These are phyloP conservation scores for Penelope pileata DNA, from an alignment of 2,113 vertebrate species.

Conservation along the genomic window DNA sequence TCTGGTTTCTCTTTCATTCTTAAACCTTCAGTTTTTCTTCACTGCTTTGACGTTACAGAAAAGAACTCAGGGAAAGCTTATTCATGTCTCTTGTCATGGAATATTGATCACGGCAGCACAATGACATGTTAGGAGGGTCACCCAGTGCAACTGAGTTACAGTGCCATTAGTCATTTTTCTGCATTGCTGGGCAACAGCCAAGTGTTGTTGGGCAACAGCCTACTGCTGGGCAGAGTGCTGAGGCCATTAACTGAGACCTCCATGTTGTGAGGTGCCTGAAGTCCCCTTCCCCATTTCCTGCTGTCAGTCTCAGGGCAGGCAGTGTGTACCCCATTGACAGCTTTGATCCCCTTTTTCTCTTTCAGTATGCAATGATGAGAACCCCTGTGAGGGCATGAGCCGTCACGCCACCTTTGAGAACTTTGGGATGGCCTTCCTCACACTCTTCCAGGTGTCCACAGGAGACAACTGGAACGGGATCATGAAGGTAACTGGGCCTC, in stretches of 20 bases:
- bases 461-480: conserved; percentile 99
- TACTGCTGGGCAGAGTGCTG: neutral
- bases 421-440: conserved; percentile 99
- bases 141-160: neutral
- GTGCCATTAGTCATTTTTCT: neutral
- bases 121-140: neutral
- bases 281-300: neutral
- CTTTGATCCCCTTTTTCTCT: neutral
- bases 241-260: neutral
- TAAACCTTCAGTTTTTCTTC: neutral
- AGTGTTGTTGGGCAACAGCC: neutral
- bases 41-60: neutral
- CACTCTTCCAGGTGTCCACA: conserved; percentile 96
- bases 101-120: neutral
- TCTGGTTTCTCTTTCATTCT: neutral
- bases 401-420: conserved; percentile 98
- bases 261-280: neutral
- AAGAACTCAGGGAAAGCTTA: neutral
- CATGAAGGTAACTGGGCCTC: conserved; percentile 89
- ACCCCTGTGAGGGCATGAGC: conserved; percentile 97
- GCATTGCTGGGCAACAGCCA: neutral
- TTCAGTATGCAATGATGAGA: conserved; percentile 93
- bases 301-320: neutral
- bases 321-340: neutral
- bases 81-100: neutral